Conservation (phyloP, 2,113 vertebrate species). For the Monopterus albus region DNA sequence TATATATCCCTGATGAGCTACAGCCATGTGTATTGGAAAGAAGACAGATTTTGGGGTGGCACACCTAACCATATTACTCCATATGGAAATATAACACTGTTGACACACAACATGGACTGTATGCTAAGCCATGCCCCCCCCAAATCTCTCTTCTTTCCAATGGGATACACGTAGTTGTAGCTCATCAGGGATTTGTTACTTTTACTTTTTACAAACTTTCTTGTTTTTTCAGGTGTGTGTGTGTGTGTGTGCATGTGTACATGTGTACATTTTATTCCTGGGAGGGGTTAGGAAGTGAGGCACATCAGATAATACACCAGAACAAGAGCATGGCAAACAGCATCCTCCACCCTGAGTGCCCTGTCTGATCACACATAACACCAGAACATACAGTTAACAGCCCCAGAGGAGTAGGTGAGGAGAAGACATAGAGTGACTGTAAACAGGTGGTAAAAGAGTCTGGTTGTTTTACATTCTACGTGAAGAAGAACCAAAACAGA, state of each 20-base stretch:
- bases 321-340: slow-evolving; percentile 44
- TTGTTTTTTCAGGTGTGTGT: slow-evolving; percentile 14
- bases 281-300: slow-evolving; percentile 12
- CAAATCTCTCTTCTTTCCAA: slow-evolving; percentile 32
- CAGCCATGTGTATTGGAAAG: too few species aligned
- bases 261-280: slow-evolving; percentile 33
- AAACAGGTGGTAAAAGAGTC: slow-evolving; percentile 1
- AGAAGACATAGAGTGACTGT: neutral
- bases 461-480: neutral
- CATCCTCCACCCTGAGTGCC: slow-evolving; percentile 24
- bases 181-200: slow-evolving; percentile 33
- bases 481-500: neutral
- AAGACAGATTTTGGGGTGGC: too few species aligned
- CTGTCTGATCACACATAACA: slow-evolving; percentile 34
- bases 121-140: too few species aligned
- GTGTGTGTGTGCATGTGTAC: neutral
- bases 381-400: slow-evolving; percentile 19
- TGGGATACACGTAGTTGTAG: neutral
- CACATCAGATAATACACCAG: slow-evolving; percentile 50
- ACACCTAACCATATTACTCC: too few species aligned
- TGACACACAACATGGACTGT: too few species aligned
- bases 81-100: too few species aligned
- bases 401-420: neutral
- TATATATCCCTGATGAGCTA: too few species aligned
- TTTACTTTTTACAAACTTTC: slow-evolving; percentile 28